A percentile compares a stretch with the other conserved stretches of the same genome.
These are phyloP conservation scores for Vireo griseus DNA, from an alignment of 2,797 vertebrate species.

Conservation along the genomic window DNA sequence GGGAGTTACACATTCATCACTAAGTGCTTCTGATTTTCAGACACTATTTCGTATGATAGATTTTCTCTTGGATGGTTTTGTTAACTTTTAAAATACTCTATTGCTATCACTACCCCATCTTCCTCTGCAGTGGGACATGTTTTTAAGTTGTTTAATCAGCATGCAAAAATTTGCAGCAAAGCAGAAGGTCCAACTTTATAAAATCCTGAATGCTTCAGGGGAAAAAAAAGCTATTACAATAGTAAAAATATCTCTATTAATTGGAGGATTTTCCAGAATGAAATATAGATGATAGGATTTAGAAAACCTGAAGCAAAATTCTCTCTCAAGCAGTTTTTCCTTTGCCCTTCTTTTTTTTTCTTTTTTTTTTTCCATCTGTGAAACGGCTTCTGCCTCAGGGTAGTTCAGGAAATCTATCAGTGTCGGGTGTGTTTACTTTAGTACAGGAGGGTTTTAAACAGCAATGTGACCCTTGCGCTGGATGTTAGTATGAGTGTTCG, in stretches of 20 bases:
- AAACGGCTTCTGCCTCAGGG: constrained; percentile 68
- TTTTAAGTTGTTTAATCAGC: neutral
- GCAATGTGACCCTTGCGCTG: constrained; percentile 66
- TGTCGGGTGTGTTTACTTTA: constrained; percentile 79
- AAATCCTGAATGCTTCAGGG: neutral
- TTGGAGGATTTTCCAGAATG: neutral
- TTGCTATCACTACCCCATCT: neutral
- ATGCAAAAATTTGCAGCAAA: neutral
- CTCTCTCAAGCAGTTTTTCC: neutral
- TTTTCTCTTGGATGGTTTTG: neutral
- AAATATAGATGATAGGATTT: neutral
- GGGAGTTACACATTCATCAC: constrained; percentile 48
- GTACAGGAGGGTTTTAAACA: constrained; percentile 67
- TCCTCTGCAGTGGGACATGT: neutral
- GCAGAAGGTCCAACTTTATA: neutral
- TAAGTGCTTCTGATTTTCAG: constrained; percentile 13
- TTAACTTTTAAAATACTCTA: neutral
- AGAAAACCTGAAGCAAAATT: constrained; percentile 37
- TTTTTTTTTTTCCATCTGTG: neutral
- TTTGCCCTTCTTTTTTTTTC: neutral
- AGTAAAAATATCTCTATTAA: neutral
- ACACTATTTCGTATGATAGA: neutral
- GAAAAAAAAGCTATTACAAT: rapidly evolving
- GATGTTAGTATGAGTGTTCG: constrained; percentile 65
- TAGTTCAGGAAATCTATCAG: constrained; percentile 77